Percentiles rank a stretch among this genome's conserved stretches.
These are phyloP conservation scores for Plebejus anna DNA, from an alignment of 2,888 invertebrate species.

Conservation along the genomic window DNA sequence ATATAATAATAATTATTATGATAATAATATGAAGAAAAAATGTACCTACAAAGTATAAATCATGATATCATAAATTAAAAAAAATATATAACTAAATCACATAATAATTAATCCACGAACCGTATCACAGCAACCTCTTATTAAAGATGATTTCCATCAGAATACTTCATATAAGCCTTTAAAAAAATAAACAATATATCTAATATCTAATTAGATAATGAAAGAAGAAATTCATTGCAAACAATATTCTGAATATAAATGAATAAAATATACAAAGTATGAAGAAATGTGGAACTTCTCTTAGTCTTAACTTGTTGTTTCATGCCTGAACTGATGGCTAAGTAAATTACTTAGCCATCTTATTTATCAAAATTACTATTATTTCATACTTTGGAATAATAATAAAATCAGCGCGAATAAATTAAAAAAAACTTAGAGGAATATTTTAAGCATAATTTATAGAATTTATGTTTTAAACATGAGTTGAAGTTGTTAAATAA, in stretches of 20 bases:
- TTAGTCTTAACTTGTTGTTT: background rate
- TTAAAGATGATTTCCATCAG: conserved; percentile 3
- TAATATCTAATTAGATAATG: background rate
- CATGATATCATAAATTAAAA: conserved; percentile 21
- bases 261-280: background rate
- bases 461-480: background rate
- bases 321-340: background rate
- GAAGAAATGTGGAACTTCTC: background rate
- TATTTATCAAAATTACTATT: background rate
- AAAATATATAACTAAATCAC: conserved; percentile 28
- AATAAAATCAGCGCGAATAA: background rate
- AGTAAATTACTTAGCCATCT: too few species aligned
- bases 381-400: background rate
- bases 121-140: conserved; percentile 31
- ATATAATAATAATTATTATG: background rate
- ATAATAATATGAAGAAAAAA: background rate
- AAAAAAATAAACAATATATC: conserved; percentile 3
- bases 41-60: background rate
- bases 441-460: background rate
- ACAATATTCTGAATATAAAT: background rate
- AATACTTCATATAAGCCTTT: background rate
- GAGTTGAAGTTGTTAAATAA: background rate
- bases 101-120: conserved; percentile 30
- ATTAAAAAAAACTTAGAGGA: background rate
- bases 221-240: background rate